phyloP scores from a whole-genome alignment of 1,140 invertebrate genomes.

The Sitodiplosis mosellana region DNA sequence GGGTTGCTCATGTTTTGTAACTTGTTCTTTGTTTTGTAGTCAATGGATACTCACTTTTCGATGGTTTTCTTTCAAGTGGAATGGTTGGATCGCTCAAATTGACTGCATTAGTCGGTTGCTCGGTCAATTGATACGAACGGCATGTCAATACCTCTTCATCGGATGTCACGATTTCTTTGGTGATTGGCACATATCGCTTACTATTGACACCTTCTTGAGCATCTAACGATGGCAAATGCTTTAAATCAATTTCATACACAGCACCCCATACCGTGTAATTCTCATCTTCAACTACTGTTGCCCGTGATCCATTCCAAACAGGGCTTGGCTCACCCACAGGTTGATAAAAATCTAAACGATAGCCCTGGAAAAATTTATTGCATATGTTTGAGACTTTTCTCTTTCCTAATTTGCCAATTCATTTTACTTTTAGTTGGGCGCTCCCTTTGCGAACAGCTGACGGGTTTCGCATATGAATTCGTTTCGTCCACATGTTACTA shows the following conservation, averaged over 20 bases:
- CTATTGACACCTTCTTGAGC: slow-evolving; percentile 56
- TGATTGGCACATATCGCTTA: slow-evolving; percentile 44
- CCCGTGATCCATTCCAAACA: slow-evolving; percentile 52
- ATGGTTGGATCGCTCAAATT: slow-evolving; percentile 22
- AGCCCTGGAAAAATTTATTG: slow-evolving; percentile 31
- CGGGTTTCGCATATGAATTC: slow-evolving; percentile 48
- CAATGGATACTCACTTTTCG: slow-evolving; percentile 39
- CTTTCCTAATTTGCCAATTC: background rate
- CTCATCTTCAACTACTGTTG: slow-evolving; percentile 47
- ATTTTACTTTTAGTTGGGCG: slow-evolving; percentile 36
- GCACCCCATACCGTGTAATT: slow-evolving; percentile 50
- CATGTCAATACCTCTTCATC: slow-evolving; percentile 34
- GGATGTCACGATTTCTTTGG: slow-evolving; percentile 34
- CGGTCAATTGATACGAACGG: slow-evolving; percentile 43
- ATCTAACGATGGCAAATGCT: slow-evolving; percentile 44
- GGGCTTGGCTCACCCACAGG: slow-evolving; percentile 32
- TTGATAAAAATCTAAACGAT: slow-evolving; percentile 43
- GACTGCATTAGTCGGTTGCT: slow-evolving; percentile 24
- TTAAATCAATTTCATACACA: slow-evolving; percentile 51
- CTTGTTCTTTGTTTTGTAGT: too few relatives aligned
- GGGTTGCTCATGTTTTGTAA: too few relatives aligned
- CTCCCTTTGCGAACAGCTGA: slow-evolving; percentile 36
- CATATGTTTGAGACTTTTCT: background rate
- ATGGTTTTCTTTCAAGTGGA: slow-evolving; percentile 40
- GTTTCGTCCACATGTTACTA: slow-evolving; percentile 46